Conservation (phyloP, 2,888 invertebrate species). For the Marronus borbonicus region DNA sequence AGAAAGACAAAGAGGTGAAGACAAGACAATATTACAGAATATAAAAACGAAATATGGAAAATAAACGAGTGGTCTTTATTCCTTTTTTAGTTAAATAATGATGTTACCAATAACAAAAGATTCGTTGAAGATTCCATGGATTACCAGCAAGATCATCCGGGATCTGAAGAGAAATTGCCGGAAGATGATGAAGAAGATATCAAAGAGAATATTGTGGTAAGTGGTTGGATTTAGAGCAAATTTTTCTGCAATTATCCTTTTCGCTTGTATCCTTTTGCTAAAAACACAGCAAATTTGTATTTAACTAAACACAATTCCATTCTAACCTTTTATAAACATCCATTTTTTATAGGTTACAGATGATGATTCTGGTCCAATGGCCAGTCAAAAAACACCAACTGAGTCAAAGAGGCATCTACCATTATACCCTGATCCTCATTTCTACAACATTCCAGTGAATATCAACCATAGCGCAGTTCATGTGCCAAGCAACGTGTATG, state of each 20-base stretch:
- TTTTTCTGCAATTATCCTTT: too few relatives aligned
- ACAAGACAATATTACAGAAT: too few relatives aligned
- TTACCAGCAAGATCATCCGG: conserved; percentile 57
- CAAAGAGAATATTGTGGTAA: conserved; percentile 37
- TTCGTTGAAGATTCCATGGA: conserved; percentile 58
- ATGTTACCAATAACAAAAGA: conserved; percentile 30
- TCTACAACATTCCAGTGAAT: conserved; percentile 85
- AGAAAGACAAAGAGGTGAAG: conserved; percentile 71
- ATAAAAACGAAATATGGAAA: too few relatives aligned
- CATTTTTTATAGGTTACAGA: conserved; percentile 61
- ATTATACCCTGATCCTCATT: conserved; percentile 81
- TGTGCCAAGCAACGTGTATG: conserved; percentile 96
- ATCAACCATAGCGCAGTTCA: conserved; percentile 90
- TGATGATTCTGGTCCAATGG: conserved; percentile 67
- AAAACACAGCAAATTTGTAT: too few relatives aligned
- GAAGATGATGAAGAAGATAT: conserved; percentile 54
- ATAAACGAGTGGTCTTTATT: background rate
- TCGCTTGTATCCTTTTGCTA: too few relatives aligned
- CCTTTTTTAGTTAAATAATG: conserved; percentile 19
- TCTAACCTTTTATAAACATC: too few relatives aligned
- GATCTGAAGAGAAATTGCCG: conserved; percentile 55
- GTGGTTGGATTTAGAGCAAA: background rate
- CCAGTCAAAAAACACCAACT: conserved; percentile 72
- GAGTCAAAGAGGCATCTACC: conserved; percentile 74
- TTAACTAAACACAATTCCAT: too few relatives aligned